Base-by-base conservation (phyloP, 2,888 invertebrate genomes). In the Odontothrips loti region DNA sequence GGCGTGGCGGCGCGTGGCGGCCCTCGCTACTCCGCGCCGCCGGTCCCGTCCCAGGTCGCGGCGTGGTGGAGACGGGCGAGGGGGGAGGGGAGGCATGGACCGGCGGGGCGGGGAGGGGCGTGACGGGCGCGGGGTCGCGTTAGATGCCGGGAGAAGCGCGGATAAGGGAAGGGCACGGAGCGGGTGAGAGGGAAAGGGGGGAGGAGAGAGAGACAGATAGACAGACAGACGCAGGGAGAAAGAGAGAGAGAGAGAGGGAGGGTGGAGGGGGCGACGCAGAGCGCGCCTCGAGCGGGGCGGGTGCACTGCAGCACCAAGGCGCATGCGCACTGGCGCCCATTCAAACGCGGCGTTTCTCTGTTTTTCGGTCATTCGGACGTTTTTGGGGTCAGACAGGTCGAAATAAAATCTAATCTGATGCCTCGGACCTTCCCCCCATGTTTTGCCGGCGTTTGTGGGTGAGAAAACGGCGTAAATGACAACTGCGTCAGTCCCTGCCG, bases 171-270 rank as follows among this genome's bases (percentile, higher is more conserved):
- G 34, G 34, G 34, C 3, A 6, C 34, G 34, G 34, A 6, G 34
- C 58, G 63, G 79, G 87, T 86, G 86, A 85, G 85, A 86, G 86
- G 84, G 85, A 85, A n/a, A n/a, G n/a, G n/a, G n/a, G n/a, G n/a
- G n/a, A n/a, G n/a, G 85, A 83, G 85, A 17, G 8, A 58, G 47
- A 58, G 27, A 78, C n/a, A n/a, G n/a, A n/a, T n/a, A n/a, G n/a
- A n/a, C n/a, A n/a, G n/a, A n/a, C n/a, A n/a, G n/a, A n/a, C n/a
- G n/a, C n/a, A n/a, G n/a, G 79, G 87, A 86, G 86, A 85, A 85
- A 86, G 86, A 84, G 85, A 85, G 85, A 83, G 85, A 17, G 8
- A 58, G 47, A 58, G 27, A 78, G 63, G 47, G 80, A 51, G 63
- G 80, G 68, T 48, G 63, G 81, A 63, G 84, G 84, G 84, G 84